Base-by-base conservation (phyloP, 2,113 vertebrate genomes). In the Caranx melampygus region DNA sequence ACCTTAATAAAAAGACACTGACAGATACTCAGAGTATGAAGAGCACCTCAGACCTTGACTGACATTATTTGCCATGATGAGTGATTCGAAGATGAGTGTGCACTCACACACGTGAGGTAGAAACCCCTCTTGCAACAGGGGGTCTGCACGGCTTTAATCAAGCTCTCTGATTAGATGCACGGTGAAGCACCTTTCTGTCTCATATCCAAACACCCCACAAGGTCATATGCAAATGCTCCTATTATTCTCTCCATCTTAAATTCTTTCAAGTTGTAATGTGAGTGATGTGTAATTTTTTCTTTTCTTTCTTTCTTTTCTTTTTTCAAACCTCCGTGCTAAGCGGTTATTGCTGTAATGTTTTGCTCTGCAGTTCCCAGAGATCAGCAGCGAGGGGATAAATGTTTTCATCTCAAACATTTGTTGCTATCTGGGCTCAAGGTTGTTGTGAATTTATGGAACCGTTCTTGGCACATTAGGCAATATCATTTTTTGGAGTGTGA, bases 141-240 rank as follows among this genome's bases (percentile, higher is more conserved):
- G 85, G 76, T 85, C 79, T 65, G 54, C 44, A 26, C 55, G n/a
- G 57, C 57, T 84, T 82, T 87, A 91, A 92, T 91, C 83, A 87
- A 57, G 80, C 79, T 54, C 75, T 91, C 86, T 87, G 74, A 91
- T 77, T 80, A 86, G 83, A 82, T 59, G 78, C 67, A 51, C 33
- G 0, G 34, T 73, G 82, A 76, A 72, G 61, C 75, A 63, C 74
- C 76, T 76, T 65, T 64, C 81, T 64, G 75, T 83, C 82, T 82
- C 74, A 52, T 15, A 60, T 63, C 40, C 54, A 83, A 84, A 85
- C 52, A 81, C 74, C 59, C 45, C 2, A 20, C 87, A 93, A 94
- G 93, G 89, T 89, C 89, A 81, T 66, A 88, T 91, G 86, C 87
- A 92, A 92, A 90, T 92, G 3, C 40, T 69, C 40, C 59, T 21